phyloP scores from a whole-genome alignment of 2,797 vertebrate genomes.

The Neomorphus geoffroyi region DNA sequence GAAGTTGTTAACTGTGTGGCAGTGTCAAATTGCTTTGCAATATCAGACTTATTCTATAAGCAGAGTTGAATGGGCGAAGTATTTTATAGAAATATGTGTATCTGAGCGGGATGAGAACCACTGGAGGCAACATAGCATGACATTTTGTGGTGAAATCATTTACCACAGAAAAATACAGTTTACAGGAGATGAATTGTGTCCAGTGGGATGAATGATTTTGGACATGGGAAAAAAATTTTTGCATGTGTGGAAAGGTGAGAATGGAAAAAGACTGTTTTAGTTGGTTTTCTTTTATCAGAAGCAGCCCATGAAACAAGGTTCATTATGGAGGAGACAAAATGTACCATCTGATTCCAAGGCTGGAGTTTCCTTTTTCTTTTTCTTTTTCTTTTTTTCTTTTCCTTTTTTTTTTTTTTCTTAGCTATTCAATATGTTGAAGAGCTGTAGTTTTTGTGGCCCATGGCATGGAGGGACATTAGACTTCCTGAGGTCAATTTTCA shows the following conservation, averaged over 20 bases:
- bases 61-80: background rate
- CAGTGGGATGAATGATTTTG: background rate
- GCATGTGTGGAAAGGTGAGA: background rate
- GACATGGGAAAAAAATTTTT: background rate
- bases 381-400: no score
- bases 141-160: background rate
- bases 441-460: background rate
- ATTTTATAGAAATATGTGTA: background rate
- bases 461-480: fast-evolving
- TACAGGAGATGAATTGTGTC: background rate
- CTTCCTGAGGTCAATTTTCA: background rate
- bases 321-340: background rate
- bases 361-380: background rate
- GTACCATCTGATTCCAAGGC: background rate
- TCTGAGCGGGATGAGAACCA: background rate
- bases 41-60: background rate
- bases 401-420: background rate
- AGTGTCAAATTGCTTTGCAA: background rate
- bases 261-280: background rate
- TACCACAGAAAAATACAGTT: background rate
- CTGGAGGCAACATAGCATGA: background rate
- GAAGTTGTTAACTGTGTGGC: background rate
- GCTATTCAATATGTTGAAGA: background rate
- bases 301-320: background rate
- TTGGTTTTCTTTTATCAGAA: background rate